Evolutionary conservation across 2,888 invertebrate species (phyloP).

Genomic region (Lypha dubia): DNA sequence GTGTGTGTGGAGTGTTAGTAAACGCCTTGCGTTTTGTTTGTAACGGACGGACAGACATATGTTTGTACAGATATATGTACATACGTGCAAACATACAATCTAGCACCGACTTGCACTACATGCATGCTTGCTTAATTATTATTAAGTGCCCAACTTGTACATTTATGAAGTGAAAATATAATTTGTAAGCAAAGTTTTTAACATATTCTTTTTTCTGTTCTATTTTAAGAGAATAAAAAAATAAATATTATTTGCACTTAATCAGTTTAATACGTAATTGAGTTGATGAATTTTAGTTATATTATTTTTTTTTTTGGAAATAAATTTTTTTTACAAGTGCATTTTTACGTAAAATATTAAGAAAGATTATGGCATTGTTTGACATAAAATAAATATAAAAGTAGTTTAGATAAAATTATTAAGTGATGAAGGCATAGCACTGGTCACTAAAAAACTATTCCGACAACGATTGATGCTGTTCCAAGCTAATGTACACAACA

Average conservation of each 20-base stretch:
- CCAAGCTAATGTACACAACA: no score
- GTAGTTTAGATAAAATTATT: not conserved
- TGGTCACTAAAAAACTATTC: no score
- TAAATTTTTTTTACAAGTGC: not conserved
- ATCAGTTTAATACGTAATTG: constrained; percentile 59
- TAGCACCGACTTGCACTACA: constrained; percentile 31
- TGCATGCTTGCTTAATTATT: constrained; percentile 74
- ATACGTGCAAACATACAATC: not conserved
- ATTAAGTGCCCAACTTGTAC: constrained; percentile 75
- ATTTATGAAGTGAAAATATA: constrained; percentile 73
- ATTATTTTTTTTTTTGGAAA: not conserved
- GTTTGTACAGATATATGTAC: not conserved
- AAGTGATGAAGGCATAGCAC: no score
- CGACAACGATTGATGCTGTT: no score
- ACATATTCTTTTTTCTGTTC: constrained; percentile 37
- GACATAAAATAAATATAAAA: not conserved
- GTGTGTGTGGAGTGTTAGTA: constrained; percentile 19
- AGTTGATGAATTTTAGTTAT: constrained; percentile 44
- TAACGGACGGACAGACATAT: constrained; percentile 1
- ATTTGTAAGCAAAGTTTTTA: constrained; percentile 73
- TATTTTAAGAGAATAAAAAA: constrained; percentile 24
- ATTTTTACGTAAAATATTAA: not conserved
- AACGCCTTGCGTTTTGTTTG: constrained; percentile 57
- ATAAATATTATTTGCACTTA: constrained; percentile 37
- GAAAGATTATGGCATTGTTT: not conserved